Base-by-base conservation (phyloP, 23 tunicate species). In the Styela clava region DNA sequence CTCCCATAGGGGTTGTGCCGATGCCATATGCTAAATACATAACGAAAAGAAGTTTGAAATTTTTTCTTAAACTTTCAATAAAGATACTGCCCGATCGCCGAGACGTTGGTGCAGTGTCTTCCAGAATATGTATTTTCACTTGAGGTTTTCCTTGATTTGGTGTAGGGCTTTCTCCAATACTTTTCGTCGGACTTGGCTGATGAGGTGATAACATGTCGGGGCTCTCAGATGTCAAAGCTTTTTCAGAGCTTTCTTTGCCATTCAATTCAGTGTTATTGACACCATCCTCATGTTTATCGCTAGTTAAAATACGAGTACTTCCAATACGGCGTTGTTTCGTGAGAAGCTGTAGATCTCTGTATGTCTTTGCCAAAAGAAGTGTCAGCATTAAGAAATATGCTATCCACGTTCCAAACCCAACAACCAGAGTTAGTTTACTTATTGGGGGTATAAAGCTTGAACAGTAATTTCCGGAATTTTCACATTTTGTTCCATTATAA, bases 81-180 rank as follows among this genome's bases (percentile, higher is more conserved):
- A 71, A 71, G 5, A 71, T 71, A 34, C 77, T 71, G 32, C 77
- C 77, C 29, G 77, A 71, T 32, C 34, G 32, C 35, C 77, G 27
- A 35, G 35, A 71, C 35, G 77, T 34, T 71, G 27, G 27, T 29
- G 35, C 77, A 3, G 16, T 29, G 35, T 71, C 34, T 35, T 28
- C 32, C 7, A 28, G 27, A 18, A 71, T 71, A 16, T 33, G 35
- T 22, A 71, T 32, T 30, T 33, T 28, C 7, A 33, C 24, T 32
- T 34, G 35, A 9, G 70, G 30, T 21, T 71, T 34, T 34, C 20
- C 23, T 3, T 71, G 35, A 16, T 16, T 65, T 26, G 31, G 5
- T 28, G 9, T 26, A 3, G 9, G 16, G 7, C 16, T 28, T 5
- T 65, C 31, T 26, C 31, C 71, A 16, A 65, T 16, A 5, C 5